Evolutionary conservation across 2,888 invertebrate species (phyloP).

Genomic region (Synergus japonicus): DNA sequence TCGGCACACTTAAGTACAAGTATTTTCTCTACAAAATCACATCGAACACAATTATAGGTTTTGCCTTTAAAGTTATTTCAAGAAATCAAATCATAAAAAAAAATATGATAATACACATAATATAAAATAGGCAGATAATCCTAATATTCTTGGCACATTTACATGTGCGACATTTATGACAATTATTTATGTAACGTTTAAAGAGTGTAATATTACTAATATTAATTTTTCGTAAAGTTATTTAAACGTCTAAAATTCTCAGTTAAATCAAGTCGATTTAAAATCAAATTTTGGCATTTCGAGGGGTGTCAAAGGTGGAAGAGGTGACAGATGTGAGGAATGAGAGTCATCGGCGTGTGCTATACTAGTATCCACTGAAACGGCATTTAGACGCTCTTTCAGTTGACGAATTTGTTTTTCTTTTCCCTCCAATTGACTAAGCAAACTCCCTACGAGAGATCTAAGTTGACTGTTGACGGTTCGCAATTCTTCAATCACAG

Average conservation of each 20-base stretch:
- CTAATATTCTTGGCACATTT: not conserved
- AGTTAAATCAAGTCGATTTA: slow-evolving; percentile 57
- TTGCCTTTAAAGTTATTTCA: not conserved
- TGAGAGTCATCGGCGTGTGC: slow-evolving; percentile 64
- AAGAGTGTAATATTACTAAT: too few species aligned
- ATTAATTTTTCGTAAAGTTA: too few species aligned
- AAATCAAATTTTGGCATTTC: slow-evolving; percentile 83
- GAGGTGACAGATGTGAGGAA: slow-evolving; percentile 68
- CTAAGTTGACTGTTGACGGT: slow-evolving; percentile 83
- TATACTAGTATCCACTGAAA: slow-evolving; percentile 62
- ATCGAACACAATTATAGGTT: not conserved
- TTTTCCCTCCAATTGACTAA: slow-evolving; percentile 83
- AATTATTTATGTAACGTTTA: too few species aligned
- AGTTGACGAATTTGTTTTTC: slow-evolving; percentile 82
- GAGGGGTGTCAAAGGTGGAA: slow-evolving; percentile 81
- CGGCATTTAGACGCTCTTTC: slow-evolving; percentile 78
- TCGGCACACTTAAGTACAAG: not conserved
- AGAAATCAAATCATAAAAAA: not conserved
- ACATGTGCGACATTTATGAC: too few species aligned
- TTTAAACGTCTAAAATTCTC: not conserved
- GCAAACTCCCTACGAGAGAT: slow-evolving; percentile 80
- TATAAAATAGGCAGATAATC: not conserved
- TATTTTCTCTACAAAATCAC: not conserved
- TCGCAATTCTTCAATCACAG: slow-evolving; percentile 84
- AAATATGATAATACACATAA: not conserved